These are phyloP conservation scores for Lycodopsis pacificus DNA, from an alignment of 2,797 vertebrate genomes.

Conservation along the genomic window DNA sequence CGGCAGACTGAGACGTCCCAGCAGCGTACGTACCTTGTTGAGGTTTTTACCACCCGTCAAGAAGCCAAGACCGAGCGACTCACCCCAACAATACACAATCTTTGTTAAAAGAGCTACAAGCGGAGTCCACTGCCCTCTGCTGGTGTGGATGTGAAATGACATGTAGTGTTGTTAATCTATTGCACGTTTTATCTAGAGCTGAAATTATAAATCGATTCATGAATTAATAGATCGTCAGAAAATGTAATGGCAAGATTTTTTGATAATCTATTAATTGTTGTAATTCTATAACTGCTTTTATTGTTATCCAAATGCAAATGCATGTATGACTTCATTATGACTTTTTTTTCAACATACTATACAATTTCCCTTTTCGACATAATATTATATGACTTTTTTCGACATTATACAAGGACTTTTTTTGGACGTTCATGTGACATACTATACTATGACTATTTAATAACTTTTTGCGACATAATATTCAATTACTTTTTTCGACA, in stretches of 20 bases:
- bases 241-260: not conserved
- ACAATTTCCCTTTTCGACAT: too few species aligned
- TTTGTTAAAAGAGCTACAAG: not conserved
- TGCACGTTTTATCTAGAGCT: not conserved
- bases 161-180: not conserved
- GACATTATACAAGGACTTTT: too few species aligned
- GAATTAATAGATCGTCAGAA: not conserved
- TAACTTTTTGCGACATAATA: too few species aligned
- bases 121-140: slow-evolving; percentile 33
- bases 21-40: accelerated
- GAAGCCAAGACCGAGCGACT: not conserved
- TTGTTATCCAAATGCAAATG: too few species aligned
- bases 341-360: too few species aligned
- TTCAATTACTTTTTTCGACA: too few species aligned
- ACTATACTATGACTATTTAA: too few species aligned
- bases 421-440: too few species aligned
- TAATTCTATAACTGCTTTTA: too few species aligned
- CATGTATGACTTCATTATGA: too few species aligned
- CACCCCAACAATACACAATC: slow-evolving; percentile 3
- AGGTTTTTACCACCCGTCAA: not conserved
- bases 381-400: too few species aligned
- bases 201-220: not conserved
- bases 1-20: accelerated
- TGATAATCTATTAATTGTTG: not conserved
- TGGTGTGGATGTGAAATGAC: slow-evolving; percentile 42